A percentile compares a stretch with the other conserved stretches of the same genome.
These are phyloP conservation scores for Rattus rattus DNA, from an alignment of 2,113 vertebrate species.

Conservation along the genomic window DNA sequence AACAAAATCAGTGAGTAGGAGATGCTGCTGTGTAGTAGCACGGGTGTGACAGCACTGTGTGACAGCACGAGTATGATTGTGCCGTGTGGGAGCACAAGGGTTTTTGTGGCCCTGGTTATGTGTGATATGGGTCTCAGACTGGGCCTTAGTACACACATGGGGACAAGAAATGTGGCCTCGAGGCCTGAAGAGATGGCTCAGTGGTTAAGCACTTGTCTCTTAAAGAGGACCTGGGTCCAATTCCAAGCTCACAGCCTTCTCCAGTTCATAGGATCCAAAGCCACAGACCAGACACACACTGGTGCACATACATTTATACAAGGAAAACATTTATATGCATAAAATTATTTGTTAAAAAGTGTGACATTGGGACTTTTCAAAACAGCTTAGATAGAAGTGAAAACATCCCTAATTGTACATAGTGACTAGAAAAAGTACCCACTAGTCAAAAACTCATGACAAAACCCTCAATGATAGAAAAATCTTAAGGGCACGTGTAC, in stretches of 20 bases:
- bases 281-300: not conserved
- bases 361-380: constrained; percentile 2
- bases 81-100: not conserved
- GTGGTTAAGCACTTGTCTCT: not conserved
- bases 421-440: not conserved
- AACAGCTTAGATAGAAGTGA: constrained; percentile 51
- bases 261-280: not conserved
- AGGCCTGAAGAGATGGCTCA: not conserved
- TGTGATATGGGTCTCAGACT: not conserved
- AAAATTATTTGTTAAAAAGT: not conserved
- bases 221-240: not conserved
- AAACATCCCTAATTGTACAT: not conserved
- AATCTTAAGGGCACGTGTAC: not conserved
- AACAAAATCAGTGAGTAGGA: not conserved
- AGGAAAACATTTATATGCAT: not conserved
- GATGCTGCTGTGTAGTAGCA: too few relatives aligned
- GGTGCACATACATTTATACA: not conserved
- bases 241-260: not conserved
- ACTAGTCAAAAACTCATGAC: not conserved
- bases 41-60: not conserved
- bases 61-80: too few relatives aligned
- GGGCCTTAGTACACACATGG: not conserved
- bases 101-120: not conserved
- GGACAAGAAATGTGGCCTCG: not conserved
- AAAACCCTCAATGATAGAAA: not conserved